A percentile compares a stretch with the other conserved stretches of the same genome.
Evolutionary conservation across 2,113 vertebrate genomes (phyloP).

Genomic region (Phyllostomus hastatus): DNA sequence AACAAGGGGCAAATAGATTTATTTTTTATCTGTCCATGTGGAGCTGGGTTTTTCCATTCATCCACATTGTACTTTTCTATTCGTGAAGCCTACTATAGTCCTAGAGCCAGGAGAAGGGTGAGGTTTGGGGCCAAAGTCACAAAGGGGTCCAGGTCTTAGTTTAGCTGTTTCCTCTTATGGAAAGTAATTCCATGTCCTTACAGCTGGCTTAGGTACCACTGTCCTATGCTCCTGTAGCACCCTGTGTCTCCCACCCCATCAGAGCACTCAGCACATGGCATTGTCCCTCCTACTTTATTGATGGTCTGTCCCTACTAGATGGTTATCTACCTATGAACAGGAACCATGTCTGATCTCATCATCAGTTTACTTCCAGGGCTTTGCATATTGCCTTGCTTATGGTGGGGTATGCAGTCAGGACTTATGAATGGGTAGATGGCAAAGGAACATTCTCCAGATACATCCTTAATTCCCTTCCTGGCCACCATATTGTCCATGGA

Average conservation of each 20-base stretch:
- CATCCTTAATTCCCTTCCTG: neutral
- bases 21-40: neutral
- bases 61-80: too few relatives aligned
- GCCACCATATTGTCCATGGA: neutral
- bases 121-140: too few relatives aligned
- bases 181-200: neutral
- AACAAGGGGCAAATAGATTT: neutral
- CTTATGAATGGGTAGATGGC: neutral
- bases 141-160: neutral
- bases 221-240: neutral
- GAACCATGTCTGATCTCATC: neutral
- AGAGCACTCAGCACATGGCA: neutral
- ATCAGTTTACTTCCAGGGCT: neutral
- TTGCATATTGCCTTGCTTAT: neutral
- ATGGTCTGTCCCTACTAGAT: neutral
- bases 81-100: neutral
- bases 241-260: neutral
- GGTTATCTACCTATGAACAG: neutral
- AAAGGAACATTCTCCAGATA: neutral
- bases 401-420: neutral
- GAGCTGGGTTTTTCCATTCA: neutral
- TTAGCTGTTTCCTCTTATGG: neutral
- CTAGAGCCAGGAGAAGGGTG: neutral
- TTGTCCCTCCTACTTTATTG: neutral
- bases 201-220: neutral